These are phyloP conservation scores for Pagrus major DNA, from an alignment of 2,113 vertebrate species.

Conservation along the genomic window DNA sequence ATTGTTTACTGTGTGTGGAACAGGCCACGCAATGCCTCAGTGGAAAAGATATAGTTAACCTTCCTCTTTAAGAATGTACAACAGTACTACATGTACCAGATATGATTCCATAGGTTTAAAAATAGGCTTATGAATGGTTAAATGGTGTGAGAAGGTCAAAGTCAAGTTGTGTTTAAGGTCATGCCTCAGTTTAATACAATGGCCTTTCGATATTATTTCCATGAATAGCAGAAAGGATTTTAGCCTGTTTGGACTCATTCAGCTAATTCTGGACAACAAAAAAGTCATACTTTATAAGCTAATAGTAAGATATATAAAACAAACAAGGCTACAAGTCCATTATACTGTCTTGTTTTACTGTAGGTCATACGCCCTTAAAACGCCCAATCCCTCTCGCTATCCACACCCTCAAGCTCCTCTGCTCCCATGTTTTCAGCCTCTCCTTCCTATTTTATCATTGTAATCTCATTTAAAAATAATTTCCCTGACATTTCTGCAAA, in stretches of 20 bases:
- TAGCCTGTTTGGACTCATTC: neutral
- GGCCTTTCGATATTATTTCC: neutral
- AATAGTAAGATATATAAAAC: constrained; percentile 27
- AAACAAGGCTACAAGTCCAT: neutral
- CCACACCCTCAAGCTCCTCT: constrained; percentile 47
- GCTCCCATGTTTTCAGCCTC: constrained; percentile 43
- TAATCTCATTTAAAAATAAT: constrained; percentile 16
- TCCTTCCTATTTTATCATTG: constrained; percentile 36
- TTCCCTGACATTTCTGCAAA: constrained; percentile 22
- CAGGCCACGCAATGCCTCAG: neutral
- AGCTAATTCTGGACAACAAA: neutral
- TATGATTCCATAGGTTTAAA: neutral
- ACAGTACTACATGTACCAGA: too few species aligned
- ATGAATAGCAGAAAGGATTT: neutral
- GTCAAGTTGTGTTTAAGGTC: constrained; percentile 10
- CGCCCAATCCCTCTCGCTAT: constrained; percentile 30
- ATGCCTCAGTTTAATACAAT: constrained; percentile 3
- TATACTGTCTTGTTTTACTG: constrained; percentile 15
- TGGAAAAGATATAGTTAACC: constrained; percentile 14
- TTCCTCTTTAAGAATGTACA: constrained; percentile 17
- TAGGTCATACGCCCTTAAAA: constrained; percentile 22
- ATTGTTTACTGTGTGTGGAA: constrained; percentile 1
- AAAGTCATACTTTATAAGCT: constrained; percentile 2
- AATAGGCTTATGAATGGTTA: constrained; percentile 7
- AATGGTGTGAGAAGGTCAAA: neutral